Evolutionary conservation across 2,888 invertebrate genomes (phyloP).

Genomic region (Anoplius nigerrimus): DNA sequence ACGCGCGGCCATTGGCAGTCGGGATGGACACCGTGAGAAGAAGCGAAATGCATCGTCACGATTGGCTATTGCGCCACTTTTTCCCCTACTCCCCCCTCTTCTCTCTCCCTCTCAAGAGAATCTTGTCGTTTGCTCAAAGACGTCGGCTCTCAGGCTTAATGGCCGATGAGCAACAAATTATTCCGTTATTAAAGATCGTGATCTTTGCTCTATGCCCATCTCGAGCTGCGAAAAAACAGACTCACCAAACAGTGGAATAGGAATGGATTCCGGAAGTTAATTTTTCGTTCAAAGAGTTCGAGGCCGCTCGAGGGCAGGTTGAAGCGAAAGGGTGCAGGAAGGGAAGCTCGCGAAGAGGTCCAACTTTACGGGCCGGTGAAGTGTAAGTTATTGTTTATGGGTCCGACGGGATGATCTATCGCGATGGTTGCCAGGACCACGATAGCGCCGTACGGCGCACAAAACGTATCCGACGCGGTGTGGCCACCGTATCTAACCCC

Average conservation of each 20-base stretch:
- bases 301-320: too few relatives aligned
- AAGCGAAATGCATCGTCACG: slow-evolving; percentile 8
- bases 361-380: slow-evolving; percentile 55
- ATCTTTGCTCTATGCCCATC: too few relatives aligned
- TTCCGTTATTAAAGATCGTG: too few relatives aligned
- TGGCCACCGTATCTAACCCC: slow-evolving; percentile 60
- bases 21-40: neutral
- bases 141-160: neutral
- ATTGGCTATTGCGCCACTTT: slow-evolving; percentile 14
- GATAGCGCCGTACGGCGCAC: slow-evolving; percentile 59
- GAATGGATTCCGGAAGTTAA: too few relatives aligned
- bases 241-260: too few relatives aligned
- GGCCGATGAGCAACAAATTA: too few relatives aligned
- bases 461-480: slow-evolving; percentile 39
- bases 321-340: slow-evolving; percentile 16
- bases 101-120: neutral
- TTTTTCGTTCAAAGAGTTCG: too few relatives aligned
- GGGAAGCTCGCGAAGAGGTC: slow-evolving; percentile 25
- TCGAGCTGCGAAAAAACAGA: too few relatives aligned
- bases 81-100: neutral
- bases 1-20: too few relatives aligned
- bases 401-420: slow-evolving; percentile 68
- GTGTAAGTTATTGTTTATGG: slow-evolving; percentile 72
- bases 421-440: slow-evolving; percentile 63
- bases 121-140: slow-evolving; percentile 7